Percentiles rank a stretch among this genome's conserved stretches.
Conservation (phyloP, 2,888 invertebrate genomes). For the Papilio elwesi region DNA sequence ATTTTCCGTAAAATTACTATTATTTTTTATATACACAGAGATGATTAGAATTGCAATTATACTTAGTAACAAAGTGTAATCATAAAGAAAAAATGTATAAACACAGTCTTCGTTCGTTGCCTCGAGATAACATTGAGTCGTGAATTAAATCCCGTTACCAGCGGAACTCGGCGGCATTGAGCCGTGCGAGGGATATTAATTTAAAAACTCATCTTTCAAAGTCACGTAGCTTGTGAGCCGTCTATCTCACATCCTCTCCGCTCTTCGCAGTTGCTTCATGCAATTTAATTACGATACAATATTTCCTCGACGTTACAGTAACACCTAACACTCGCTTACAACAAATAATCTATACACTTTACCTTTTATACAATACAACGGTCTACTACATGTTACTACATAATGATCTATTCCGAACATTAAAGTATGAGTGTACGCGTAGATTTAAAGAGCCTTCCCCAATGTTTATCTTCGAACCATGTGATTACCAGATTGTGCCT, state of each 20-base stretch:
- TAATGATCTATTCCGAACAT: background rate
- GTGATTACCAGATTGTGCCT: too few species aligned
- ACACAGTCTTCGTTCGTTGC: slow-evolving; percentile 1
- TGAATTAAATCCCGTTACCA: slow-evolving; percentile 33
- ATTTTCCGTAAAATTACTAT: background rate
- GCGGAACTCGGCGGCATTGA: slow-evolving; percentile 26
- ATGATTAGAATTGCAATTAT: background rate
- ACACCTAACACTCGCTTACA: background rate
- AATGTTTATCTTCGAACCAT: too few species aligned
- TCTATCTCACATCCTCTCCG: slow-evolving; percentile 36
- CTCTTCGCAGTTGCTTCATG: slow-evolving; percentile 28
- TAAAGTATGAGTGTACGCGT: too few species aligned
- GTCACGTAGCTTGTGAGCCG: slow-evolving; percentile 39
- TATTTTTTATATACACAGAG: background rate
- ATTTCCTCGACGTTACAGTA: slow-evolving; percentile 27
- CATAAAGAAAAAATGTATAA: slow-evolving; percentile 8
- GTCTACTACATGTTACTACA: background rate
- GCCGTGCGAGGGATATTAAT: slow-evolving; percentile 41
- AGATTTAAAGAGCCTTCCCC: too few species aligned
- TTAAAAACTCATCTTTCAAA: slow-evolving; percentile 42
- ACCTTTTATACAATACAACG: background rate
- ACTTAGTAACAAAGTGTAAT: background rate
- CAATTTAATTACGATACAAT: slow-evolving; percentile 40
- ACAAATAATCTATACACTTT: slow-evolving; percentile 4
- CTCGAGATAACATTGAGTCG: slow-evolving; percentile 22